Conservation (phyloP, 1,140 invertebrate genomes). For the Parasteatoda tepidariorum region DNA sequence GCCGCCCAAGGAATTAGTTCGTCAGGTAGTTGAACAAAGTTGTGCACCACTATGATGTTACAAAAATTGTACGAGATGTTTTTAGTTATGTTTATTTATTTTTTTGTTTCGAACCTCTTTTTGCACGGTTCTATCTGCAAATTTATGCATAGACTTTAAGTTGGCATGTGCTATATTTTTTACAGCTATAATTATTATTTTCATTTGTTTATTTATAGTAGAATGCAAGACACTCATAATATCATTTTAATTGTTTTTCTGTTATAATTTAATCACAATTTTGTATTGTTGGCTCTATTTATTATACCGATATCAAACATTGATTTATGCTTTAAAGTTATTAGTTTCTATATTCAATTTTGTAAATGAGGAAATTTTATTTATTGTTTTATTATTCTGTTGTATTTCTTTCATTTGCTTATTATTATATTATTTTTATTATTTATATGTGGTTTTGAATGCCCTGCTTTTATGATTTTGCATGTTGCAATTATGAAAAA, state of each 20-base stretch:
- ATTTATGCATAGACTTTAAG: not conserved
- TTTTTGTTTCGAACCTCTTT: not conserved
- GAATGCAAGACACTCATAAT: not conserved
- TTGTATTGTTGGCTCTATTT: too few species aligned
- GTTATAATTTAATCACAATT: not conserved
- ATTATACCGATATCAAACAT: too few species aligned
- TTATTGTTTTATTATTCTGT: too few species aligned
- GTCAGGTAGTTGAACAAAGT: constrained; percentile 52
- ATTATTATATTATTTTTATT: not conserved
- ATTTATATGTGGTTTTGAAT: not conserved
- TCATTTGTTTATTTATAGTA: not conserved
- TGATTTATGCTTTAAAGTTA: too few species aligned
- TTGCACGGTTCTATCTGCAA: not conserved
- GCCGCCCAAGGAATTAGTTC: constrained; percentile 53
- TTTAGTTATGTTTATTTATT: constrained; percentile 32
- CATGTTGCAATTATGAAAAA: constrained; percentile 15
- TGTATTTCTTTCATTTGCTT: not conserved
- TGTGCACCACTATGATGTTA: constrained; percentile 51
- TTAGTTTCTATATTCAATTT: too few species aligned
- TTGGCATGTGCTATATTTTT: not conserved
- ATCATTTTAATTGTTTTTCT: not conserved
- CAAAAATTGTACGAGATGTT: constrained; percentile 39
- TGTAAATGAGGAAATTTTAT: too few species aligned
- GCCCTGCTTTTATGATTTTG: constrained; percentile 39
- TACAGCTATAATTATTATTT: not conserved